phyloP scores from a whole-genome alignment of 2,888 invertebrate species.

The Luperina testacea region DNA sequence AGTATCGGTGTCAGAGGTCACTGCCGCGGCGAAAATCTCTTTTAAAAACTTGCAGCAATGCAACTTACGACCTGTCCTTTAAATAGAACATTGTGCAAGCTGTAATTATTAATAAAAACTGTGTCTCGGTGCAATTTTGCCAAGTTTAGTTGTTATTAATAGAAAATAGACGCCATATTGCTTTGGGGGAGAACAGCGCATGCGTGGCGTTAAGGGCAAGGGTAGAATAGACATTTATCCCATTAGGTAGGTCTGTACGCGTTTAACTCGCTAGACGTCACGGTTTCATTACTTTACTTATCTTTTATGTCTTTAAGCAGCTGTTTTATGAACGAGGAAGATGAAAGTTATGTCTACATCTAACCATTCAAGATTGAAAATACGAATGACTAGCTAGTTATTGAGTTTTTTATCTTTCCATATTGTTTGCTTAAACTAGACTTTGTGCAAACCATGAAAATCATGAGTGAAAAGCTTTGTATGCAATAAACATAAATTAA shows the following conservation, averaged over 20 bases:
- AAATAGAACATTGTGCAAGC: slow-evolving; percentile 16
- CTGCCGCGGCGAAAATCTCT: slow-evolving; percentile 28
- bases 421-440: background rate
- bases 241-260: slow-evolving; percentile 37
- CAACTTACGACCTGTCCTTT: slow-evolving; percentile 11
- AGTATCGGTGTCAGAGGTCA: slow-evolving; percentile 66
- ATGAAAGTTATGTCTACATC: background rate
- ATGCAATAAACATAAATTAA: background rate
- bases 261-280: slow-evolving; percentile 25
- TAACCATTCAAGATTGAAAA: background rate
- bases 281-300: slow-evolving; percentile 14
- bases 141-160: slow-evolving; percentile 58
- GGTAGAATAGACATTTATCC: slow-evolving; percentile 71
- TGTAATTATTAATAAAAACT: slow-evolving; percentile 36
- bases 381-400: background rate
- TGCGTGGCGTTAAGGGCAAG: slow-evolving; percentile 83
- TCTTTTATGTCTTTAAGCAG: slow-evolving; percentile 35
- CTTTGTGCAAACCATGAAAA: background rate
- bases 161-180: slow-evolving; percentile 79
- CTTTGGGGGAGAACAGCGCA: slow-evolving; percentile 73
- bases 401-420: background rate
- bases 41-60: slow-evolving; percentile 28
- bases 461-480: background rate
- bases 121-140: slow-evolving; percentile 43
- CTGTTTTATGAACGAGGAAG: slow-evolving; percentile 8